Evolutionary conservation across 2,113 vertebrate genomes (phyloP).

Genomic region (Notothenia coriiceps): DNA sequence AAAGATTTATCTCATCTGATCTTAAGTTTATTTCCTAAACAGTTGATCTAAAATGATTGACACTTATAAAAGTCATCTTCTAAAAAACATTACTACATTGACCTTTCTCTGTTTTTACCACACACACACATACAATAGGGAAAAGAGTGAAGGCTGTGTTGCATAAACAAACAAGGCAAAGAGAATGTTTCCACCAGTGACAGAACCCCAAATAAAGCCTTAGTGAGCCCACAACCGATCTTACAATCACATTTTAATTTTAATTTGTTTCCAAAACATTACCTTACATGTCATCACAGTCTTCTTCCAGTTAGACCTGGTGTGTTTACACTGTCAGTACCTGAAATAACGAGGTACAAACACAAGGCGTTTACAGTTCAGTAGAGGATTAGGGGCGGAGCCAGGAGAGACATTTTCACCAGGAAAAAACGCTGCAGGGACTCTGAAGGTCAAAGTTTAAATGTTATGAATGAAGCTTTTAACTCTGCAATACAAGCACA

Average conservation of each 20-base stretch:
- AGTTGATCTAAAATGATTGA: not conserved
- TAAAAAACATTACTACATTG: too few relatives aligned
- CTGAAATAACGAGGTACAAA: not conserved
- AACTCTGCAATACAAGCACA: too few relatives aligned
- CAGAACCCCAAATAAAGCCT: not conserved
- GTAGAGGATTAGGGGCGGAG: not conserved
- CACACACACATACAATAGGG: not conserved
- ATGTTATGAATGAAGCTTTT: too few relatives aligned
- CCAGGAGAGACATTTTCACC: too few relatives aligned
- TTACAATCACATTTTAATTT: not conserved
- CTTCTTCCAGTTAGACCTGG: not conserved
- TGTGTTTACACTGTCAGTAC: not conserved
- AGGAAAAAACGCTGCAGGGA: too few relatives aligned
- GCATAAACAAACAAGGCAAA: not conserved
- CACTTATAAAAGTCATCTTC: too few relatives aligned
- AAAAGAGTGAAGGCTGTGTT: not conserved
- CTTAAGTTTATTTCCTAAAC: not conserved
- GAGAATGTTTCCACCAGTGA: not conserved
- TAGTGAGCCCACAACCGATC: not conserved
- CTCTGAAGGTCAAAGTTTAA: too few relatives aligned
- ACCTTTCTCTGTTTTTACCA: too few relatives aligned
- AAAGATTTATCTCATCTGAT: not conserved
- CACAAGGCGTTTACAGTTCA: constrained; percentile 4
- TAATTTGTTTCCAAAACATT: not conserved
- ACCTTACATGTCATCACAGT: not conserved